These are phyloP conservation scores for Calephelis virginiensis DNA, from an alignment of 1,140 invertebrate species.

Conservation along the genomic window DNA sequence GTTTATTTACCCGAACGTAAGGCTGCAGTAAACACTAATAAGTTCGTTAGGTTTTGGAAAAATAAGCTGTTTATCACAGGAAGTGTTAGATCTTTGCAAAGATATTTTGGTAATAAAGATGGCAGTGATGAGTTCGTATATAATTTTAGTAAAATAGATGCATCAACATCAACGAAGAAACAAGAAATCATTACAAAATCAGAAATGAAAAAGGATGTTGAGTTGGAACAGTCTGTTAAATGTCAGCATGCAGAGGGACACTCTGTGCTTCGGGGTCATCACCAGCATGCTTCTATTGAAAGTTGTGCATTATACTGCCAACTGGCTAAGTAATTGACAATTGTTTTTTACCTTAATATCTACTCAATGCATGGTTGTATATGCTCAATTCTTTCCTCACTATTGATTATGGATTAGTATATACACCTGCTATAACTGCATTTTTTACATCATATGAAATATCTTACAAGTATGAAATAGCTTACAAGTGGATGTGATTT, in stretches of 20 bases:
- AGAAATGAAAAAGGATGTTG: conserved; percentile 48
- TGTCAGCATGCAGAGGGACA: conserved; percentile 71
- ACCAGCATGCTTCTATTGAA: conserved; percentile 65
- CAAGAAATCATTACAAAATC: conserved; percentile 32
- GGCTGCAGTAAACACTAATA: conserved; percentile 53
- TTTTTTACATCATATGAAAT: no score
- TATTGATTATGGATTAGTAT: no score
- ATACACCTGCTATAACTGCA: no score
- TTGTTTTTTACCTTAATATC: neutral
- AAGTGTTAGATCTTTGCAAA: conserved; percentile 64
- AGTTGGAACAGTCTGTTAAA: conserved; percentile 49
- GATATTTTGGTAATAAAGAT: conserved; percentile 67
- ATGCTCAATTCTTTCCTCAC: no score
- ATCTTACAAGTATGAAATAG: no score
- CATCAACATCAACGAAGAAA: conserved; percentile 56
- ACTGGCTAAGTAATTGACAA: conserved; percentile 59
- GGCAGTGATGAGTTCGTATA: conserved; percentile 53
- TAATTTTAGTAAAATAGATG: conserved; percentile 52
- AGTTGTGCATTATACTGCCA: conserved; percentile 72
- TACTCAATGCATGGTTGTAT: neutral
- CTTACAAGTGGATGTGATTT: no score
- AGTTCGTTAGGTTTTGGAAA: conserved; percentile 73
- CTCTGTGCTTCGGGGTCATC: conserved; percentile 66
- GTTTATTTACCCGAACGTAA: conserved; percentile 62
- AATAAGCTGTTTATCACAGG: conserved; percentile 68